Evolutionary conservation across 53 echinoderm and acorn worm genomes (phyloP).

Genomic region (Arbacia lixula): DNA sequence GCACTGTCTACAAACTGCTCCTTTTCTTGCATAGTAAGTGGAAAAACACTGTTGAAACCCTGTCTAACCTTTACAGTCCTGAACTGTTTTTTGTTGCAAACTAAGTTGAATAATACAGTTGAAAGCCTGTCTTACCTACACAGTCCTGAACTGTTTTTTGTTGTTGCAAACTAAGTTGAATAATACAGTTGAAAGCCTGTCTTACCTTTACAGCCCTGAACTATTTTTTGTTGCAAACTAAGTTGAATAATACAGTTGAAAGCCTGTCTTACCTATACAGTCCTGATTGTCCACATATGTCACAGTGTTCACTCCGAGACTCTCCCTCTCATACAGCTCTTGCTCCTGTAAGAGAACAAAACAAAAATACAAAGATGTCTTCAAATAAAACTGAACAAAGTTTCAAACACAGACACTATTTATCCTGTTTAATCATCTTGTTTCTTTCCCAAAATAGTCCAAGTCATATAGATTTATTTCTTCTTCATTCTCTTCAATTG

Average conservation of each 20-base stretch:
- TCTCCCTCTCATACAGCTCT: constrained; percentile 97
- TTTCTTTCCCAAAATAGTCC: too few relatives aligned
- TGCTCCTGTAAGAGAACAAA: constrained; percentile 72
- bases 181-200: not conserved
- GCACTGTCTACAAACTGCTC: not conserved
- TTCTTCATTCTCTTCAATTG: too few relatives aligned
- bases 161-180: too few relatives aligned
- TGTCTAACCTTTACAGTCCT: constrained; percentile 50
- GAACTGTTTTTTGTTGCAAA: too few relatives aligned
- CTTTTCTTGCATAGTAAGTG: too few relatives aligned
- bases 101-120: too few relatives aligned
- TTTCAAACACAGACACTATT: too few relatives aligned
- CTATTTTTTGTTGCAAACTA: too few relatives aligned
- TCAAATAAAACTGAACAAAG: too few relatives aligned
- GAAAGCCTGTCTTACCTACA: constrained; percentile 49
- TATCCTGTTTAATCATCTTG: too few relatives aligned
- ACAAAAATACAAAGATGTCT: not conserved
- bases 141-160: too few relatives aligned
- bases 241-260: not conserved
- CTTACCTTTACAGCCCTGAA: constrained; percentile 52
- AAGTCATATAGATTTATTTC: too few relatives aligned
- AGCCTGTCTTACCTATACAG: constrained; percentile 76
- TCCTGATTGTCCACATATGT: constrained; percentile 98
- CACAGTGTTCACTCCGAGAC: constrained; percentile 89
- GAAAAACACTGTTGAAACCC: not conserved